Evolutionary conservation across 2,113 vertebrate species (phyloP).

Genomic region (Hippolais icterina): DNA sequence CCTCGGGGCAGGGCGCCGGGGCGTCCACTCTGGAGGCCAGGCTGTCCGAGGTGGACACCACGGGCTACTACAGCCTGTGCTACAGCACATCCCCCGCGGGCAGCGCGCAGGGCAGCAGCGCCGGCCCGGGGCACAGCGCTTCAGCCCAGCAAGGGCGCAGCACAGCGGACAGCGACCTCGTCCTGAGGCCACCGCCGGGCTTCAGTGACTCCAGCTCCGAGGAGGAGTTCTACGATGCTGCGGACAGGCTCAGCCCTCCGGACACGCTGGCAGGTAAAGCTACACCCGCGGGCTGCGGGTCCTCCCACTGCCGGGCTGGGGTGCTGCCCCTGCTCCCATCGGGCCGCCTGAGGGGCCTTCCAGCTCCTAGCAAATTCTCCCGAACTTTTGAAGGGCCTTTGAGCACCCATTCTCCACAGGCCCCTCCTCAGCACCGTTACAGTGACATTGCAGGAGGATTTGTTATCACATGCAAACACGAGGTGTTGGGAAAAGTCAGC

Average conservation of each 20-base stretch:
- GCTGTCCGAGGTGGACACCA: conserved; percentile 72
- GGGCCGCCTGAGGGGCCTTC: background rate
- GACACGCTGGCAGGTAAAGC: conserved; percentile 64
- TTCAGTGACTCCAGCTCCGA: conserved; percentile 89
- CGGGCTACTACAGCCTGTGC: conserved; percentile 84
- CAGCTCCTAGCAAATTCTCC: background rate
- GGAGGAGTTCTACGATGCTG: conserved; percentile 93
- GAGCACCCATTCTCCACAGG: background rate
- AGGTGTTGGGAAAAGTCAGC: background rate
- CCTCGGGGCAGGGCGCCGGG: conserved; percentile 56
- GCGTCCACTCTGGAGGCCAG: conserved; percentile 52
- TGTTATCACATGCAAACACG: background rate
- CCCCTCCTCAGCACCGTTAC: background rate
- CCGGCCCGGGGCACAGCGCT: background rate
- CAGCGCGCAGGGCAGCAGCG: background rate
- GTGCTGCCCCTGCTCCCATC: background rate
- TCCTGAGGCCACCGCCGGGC: conserved; percentile 75
- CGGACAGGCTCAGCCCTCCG: conserved; percentile 84
- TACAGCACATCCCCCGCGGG: conserved; percentile 81
- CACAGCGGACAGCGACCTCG: background rate
- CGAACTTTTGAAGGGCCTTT: background rate
- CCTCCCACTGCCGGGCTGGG: background rate
- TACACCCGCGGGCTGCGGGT: fast-evolving
- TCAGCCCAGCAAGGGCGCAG: background rate
- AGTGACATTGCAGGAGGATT: background rate